Conservation (phyloP, 2,113 vertebrate species). For the Saccopteryx leptura region DNA sequence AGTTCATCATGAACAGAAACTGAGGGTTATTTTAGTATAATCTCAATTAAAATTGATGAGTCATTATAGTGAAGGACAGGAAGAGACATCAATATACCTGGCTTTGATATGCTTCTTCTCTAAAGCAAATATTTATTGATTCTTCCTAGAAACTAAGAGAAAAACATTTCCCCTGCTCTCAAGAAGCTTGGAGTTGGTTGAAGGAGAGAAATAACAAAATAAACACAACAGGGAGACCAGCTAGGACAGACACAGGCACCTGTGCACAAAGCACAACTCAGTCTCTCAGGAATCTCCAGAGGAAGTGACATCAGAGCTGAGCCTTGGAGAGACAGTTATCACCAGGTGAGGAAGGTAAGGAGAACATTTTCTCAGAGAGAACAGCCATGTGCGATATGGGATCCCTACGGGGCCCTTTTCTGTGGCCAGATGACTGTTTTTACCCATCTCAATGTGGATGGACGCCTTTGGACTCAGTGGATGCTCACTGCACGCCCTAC, state of each 20-base stretch:
- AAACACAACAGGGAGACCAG: too few relatives aligned
- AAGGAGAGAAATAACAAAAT: background rate
- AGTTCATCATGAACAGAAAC: background rate
- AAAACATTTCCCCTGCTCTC: background rate
- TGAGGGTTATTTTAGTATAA: background rate
- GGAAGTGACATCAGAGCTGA: too few relatives aligned
- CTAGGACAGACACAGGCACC: background rate
- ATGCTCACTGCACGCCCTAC: background rate
- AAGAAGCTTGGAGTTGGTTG: background rate
- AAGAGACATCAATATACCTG: background rate
- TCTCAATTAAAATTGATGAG: conserved; percentile 43
- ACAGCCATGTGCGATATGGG: rapidly evolving
- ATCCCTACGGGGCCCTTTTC: background rate
- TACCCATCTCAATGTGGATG: background rate
- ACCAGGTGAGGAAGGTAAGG: background rate
- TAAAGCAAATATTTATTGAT: background rate
- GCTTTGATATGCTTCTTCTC: conserved; percentile 32
- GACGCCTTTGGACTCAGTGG: background rate
- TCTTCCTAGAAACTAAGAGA: background rate
- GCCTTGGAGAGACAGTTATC: background rate
- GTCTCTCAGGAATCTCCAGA: background rate
- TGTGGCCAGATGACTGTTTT: background rate
- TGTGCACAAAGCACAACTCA: background rate
- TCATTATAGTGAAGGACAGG: background rate
- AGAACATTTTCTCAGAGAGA: background rate